Conservation (phyloP, 2,113 vertebrate species). For the Mustela nigripes region DNA sequence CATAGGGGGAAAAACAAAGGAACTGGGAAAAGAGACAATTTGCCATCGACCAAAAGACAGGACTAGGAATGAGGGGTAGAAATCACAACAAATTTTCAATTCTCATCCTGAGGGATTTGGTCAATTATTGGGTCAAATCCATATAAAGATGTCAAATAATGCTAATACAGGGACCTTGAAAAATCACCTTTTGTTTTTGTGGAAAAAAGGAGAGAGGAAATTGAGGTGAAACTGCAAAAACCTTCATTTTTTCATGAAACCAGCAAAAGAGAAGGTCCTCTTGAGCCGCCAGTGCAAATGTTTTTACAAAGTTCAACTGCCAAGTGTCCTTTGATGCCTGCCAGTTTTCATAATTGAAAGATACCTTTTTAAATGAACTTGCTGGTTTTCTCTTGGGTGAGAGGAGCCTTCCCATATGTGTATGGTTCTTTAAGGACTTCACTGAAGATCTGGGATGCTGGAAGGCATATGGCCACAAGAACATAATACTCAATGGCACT, state of each 20-base stretch:
- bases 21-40: slow-evolving; percentile 59
- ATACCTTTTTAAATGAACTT: slow-evolving; percentile 75
- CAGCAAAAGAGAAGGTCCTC: slow-evolving; percentile 71
- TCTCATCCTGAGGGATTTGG: slow-evolving; percentile 61
- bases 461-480: not conserved
- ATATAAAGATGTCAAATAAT: slow-evolving; percentile 53
- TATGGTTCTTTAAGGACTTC: slow-evolving; percentile 48
- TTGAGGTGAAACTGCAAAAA: slow-evolving; percentile 69
- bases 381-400: slow-evolving; percentile 69
- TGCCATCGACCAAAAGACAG: slow-evolving; percentile 16
- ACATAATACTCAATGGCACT: not conserved
- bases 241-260: slow-evolving; percentile 55
- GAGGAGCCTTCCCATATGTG: slow-evolving; percentile 59
- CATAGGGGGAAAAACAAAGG: slow-evolving; percentile 25
- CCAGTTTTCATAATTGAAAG: slow-evolving; percentile 76
- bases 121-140: not conserved
- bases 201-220: slow-evolving; percentile 76
- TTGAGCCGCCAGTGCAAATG: slow-evolving; percentile 46
- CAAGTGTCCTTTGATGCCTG: slow-evolving; percentile 60
- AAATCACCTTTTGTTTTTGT: slow-evolving; percentile 75
- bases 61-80: not conserved
- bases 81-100: slow-evolving; percentile 47
- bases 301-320: slow-evolving; percentile 68
- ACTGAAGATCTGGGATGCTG: not conserved
- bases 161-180: slow-evolving; percentile 61